Evolutionary conservation across 2,113 vertebrate genomes (phyloP).

Genomic region (Corydoras maculifer): DNA sequence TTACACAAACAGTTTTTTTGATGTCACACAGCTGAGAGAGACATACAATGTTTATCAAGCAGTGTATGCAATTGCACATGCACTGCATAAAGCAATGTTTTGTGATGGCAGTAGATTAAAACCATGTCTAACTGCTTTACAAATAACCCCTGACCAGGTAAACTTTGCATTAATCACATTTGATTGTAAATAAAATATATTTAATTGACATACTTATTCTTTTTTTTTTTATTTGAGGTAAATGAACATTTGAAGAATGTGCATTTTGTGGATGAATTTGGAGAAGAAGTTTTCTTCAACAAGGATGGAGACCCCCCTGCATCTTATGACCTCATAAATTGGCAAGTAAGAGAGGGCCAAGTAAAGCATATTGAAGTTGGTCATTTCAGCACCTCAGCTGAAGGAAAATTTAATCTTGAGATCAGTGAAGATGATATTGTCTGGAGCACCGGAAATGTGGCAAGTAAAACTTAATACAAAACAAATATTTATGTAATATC

Average conservation of each 20-base stretch:
- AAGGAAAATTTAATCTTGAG: constrained; percentile 49
- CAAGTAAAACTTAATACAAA: constrained; percentile 22
- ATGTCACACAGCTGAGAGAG: constrained; percentile 63
- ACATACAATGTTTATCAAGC: constrained; percentile 68
- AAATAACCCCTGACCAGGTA: constrained; percentile 58
- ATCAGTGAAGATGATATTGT: constrained; percentile 55
- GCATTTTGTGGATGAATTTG: constrained; percentile 58
- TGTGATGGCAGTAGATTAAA: constrained; percentile 41
- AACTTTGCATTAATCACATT: constrained; percentile 14
- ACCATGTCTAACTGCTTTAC: constrained; percentile 54
- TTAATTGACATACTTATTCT: too few species aligned
- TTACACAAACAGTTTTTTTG: constrained; percentile 58
- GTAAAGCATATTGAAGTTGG: constrained; percentile 65
- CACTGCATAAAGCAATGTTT: constrained; percentile 59
- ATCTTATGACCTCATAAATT: constrained; percentile 68
- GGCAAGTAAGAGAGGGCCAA: constrained; percentile 61
- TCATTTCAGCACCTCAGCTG: constrained; percentile 48
- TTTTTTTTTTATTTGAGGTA: constrained; percentile 51
- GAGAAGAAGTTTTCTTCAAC: constrained; percentile 61
- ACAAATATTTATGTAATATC: not conserved
- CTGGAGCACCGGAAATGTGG: constrained; percentile 57
- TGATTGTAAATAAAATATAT: too few species aligned
- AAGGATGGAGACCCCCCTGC: constrained; percentile 61
- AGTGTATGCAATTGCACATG: constrained; percentile 65
- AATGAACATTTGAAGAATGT: constrained; percentile 53